Percentiles rank a stretch among this genome's conserved stretches.
Conservation (phyloP, 2,113 vertebrate species). For the Neoarius graeffei region DNA sequence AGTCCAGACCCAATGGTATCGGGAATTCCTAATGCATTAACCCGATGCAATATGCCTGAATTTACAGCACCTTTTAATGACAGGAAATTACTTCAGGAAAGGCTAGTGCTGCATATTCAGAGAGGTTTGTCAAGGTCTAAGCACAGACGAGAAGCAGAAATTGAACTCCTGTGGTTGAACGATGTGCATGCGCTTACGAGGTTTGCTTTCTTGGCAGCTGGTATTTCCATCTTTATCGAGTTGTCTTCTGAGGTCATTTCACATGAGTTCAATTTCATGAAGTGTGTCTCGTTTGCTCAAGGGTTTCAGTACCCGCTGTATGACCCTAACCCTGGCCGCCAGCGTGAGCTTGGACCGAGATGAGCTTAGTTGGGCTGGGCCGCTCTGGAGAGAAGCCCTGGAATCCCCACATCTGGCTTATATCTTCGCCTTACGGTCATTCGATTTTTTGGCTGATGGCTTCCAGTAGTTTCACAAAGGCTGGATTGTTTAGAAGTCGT, state of each 20-base stretch:
- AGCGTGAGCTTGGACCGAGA: constrained; percentile 66
- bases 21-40: constrained; percentile 32
- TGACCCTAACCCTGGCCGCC: constrained; percentile 63
- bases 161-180: constrained; percentile 15
- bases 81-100: constrained; percentile 52
- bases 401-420: constrained; percentile 84
- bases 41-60: constrained; percentile 29
- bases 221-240: constrained; percentile 33
- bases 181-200: constrained; percentile 7
- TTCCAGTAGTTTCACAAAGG: constrained; percentile 82
- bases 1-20: background rate
- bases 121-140: constrained; percentile 58
- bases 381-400: constrained; percentile 71
- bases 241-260: constrained; percentile 45
- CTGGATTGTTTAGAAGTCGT: constrained; percentile 76
- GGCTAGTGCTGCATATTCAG: constrained; percentile 49
- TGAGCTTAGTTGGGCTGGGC: constrained; percentile 73
- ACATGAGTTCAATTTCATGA: constrained; percentile 54
- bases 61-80: constrained; percentile 43
- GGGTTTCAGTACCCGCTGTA: constrained; percentile 48
- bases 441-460: constrained; percentile 76
- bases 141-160: constrained; percentile 43
- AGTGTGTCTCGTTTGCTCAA: constrained; percentile 61
- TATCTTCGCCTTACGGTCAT: constrained; percentile 80
- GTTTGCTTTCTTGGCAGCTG: constrained; percentile 39